phyloP scores from a whole-genome alignment of 2,888 invertebrate species.

The Athrips mouffetella region DNA sequence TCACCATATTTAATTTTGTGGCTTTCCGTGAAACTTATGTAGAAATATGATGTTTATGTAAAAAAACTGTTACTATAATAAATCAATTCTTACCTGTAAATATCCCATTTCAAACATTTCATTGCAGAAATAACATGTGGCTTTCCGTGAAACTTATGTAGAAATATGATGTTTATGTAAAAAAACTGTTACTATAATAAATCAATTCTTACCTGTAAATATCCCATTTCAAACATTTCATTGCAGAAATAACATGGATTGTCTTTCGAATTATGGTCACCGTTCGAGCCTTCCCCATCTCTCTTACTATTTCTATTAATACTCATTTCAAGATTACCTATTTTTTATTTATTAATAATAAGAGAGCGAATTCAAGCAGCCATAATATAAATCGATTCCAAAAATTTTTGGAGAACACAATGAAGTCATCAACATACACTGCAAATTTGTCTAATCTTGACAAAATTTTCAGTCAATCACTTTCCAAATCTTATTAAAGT shows the following conservation, averaged over 20 bases:
- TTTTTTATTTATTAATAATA: neutral
- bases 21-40: too few species aligned
- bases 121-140: conserved; percentile 85
- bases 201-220: conserved; percentile 79
- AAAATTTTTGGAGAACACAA: too few species aligned
- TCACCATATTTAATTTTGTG: too few species aligned
- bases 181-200: too few species aligned
- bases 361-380: neutral
- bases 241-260: conserved; percentile 83
- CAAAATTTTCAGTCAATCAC: neutral
- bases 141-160: too few species aligned
- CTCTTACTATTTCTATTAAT: conserved; percentile 33
- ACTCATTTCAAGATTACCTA: conserved; percentile 51
- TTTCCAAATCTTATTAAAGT: too few species aligned
- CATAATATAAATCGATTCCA: neutral
- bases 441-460: neutral
- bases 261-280: conserved; percentile 51
- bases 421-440: neutral
- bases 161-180: too few species aligned
- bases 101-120: conserved; percentile 81
- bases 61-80: too few species aligned
- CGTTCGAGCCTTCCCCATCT: conserved; percentile 20
- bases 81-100: conserved; percentile 78
- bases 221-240: conserved; percentile 81
- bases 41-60: too few species aligned